A percentile compares a stretch with the other conserved stretches of the same genome.
Evolutionary conservation across 2,797 vertebrate species (phyloP).

Genomic region (Scyliorhinus canicula): DNA sequence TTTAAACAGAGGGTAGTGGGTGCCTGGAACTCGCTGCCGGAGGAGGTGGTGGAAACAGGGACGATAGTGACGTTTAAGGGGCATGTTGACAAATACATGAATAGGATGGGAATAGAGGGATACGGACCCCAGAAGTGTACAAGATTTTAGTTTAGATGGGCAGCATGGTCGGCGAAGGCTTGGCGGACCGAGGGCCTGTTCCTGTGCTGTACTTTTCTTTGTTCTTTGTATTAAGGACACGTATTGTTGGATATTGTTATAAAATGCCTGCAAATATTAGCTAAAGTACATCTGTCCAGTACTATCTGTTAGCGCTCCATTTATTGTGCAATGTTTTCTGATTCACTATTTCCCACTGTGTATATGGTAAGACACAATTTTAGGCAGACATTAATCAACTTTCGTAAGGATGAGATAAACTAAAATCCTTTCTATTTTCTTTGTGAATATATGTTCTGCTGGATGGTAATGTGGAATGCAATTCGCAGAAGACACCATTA

Average conservation of each 20-base stretch:
- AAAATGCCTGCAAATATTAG: neutral
- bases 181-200: no score
- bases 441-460: neutral
- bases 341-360: neutral
- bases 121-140: no score
- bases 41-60: no score
- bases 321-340: neutral
- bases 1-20: no score
- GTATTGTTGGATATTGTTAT: neutral
- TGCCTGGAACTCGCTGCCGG: no score
- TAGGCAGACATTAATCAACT: neutral
- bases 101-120: no score
- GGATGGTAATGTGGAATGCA: neutral
- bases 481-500: neutral
- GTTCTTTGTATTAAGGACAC: slow-evolving; percentile 8
- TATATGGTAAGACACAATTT: neutral
- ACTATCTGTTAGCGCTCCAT: neutral
- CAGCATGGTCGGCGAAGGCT: no score
- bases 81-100: no score
- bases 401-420: neutral
- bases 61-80: no score
- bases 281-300: neutral
- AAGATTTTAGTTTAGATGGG: no score
- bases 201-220: no score
- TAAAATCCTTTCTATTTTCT: neutral